phyloP scores from a whole-genome alignment of 2,888 invertebrate genomes.

The Conistra vaccinii region DNA sequence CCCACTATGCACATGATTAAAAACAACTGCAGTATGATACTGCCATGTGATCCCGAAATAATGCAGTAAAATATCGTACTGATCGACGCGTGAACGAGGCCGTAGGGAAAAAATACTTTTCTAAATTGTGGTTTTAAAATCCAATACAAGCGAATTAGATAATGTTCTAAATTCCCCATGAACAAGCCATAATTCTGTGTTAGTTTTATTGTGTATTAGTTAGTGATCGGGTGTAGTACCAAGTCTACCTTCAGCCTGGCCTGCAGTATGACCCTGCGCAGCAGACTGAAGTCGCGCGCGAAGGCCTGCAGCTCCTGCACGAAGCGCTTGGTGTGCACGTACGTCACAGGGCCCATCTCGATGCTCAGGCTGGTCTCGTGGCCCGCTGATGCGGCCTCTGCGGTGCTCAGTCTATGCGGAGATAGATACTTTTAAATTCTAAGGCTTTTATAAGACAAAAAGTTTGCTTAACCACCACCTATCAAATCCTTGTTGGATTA shows the following conservation, averaged over 20 bases:
- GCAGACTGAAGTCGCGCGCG: conserved; percentile 95
- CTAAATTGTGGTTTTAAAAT: neutral
- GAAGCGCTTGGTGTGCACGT: conserved; percentile 98
- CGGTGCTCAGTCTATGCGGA: conserved; percentile 77
- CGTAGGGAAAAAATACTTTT: neutral
- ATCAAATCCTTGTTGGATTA: neutral
- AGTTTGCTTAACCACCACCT: neutral
- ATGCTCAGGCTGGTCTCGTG: conserved; percentile 93
- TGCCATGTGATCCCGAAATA: neutral
- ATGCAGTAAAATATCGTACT: neutral
- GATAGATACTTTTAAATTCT: neutral
- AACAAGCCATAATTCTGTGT: conserved; percentile 1
- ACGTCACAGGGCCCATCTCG: conserved; percentile 97
- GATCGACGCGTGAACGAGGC: neutral
- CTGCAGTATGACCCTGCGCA: conserved; percentile 94
- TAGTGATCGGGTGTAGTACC: neutral
- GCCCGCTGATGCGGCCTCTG: conserved; percentile 87
- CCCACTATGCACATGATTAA: neutral
- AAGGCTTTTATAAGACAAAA: neutral
- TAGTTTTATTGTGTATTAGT: neutral
- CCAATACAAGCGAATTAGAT: neutral
- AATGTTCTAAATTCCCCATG: neutral
- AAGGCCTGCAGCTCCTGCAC: conserved; percentile 97
- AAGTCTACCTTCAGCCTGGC: conserved; percentile 91
- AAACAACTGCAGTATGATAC: neutral